Evolutionary conservation across 2,797 vertebrate species (phyloP).

Genomic region (Distichodus sexfasciatus): DNA sequence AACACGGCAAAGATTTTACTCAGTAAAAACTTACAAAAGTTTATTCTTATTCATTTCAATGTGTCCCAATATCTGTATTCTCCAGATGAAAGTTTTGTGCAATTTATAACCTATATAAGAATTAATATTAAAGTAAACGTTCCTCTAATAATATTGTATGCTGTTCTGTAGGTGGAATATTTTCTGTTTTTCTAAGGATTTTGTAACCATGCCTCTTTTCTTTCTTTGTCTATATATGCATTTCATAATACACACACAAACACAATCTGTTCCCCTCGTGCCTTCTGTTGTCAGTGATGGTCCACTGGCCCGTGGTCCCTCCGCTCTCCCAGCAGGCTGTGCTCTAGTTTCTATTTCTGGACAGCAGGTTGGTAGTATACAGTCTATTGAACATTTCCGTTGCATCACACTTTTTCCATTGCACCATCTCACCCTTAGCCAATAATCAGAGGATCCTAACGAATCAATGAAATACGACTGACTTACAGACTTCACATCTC

Average conservation of each 20-base stretch:
- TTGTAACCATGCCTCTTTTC: no score
- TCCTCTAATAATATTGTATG: no score
- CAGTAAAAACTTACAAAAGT: no score
- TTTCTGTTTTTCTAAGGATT: no score
- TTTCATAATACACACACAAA: constrained; percentile 30
- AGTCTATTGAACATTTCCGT: constrained; percentile 30
- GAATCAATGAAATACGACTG: constrained; percentile 1
- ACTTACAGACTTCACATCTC: background rate
- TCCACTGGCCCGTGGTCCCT: constrained; percentile 31
- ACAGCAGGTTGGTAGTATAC: constrained; percentile 22
- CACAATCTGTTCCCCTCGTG: constrained; percentile 45
- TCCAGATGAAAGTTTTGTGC: no score
- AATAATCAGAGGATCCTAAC: background rate
- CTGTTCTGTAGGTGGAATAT: no score
- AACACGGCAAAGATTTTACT: no score
- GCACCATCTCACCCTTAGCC: constrained; percentile 32
- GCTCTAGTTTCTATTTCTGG: constrained; percentile 47
- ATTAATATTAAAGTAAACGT: no score
- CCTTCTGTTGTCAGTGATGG: constrained; percentile 41
- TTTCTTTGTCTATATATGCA: no score
- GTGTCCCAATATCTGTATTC: no score
- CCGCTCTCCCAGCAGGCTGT: constrained; percentile 43
- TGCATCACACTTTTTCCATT: constrained; percentile 56
- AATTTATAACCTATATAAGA: no score
- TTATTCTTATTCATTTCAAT: no score